These are phyloP conservation scores for Phycodurus eques DNA, from an alignment of 2,113 vertebrate genomes.

Conservation along the genomic window DNA sequence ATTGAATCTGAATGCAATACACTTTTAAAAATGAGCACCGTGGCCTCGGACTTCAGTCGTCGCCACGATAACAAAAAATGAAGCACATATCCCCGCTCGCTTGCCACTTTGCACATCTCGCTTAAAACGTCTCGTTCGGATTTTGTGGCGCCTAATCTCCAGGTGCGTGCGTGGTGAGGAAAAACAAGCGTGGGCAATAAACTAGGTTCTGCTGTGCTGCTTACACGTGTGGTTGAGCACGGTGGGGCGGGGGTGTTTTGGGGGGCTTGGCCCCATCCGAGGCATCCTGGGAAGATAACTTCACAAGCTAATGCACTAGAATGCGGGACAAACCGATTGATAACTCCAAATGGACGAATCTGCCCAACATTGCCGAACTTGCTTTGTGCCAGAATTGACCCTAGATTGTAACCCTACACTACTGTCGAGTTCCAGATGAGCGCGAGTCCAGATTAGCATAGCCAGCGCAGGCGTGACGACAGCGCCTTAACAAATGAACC, in stretches of 20 bases:
- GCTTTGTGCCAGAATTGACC: constrained; percentile 36
- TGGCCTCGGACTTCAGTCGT: constrained; percentile 52
- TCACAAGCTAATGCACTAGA: too few species aligned
- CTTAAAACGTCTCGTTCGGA: constrained; percentile 58
- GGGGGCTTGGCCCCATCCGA: too few species aligned
- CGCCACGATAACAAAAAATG: constrained; percentile 68
- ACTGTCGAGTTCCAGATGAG: neutral
- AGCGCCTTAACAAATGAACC: constrained; percentile 44
- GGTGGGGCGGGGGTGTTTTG: neutral
- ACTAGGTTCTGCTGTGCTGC: too few species aligned
- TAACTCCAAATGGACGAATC: too few species aligned
- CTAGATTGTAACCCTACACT: neutral
- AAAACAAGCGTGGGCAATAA: constrained; percentile 46
- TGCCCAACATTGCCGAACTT: constrained; percentile 26
- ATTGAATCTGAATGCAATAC: constrained; percentile 65
- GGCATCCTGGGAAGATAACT: too few species aligned
- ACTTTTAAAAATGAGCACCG: constrained; percentile 51
- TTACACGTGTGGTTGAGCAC: constrained; percentile 59
- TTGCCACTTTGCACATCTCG: constrained; percentile 60
- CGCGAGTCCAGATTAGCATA: neutral
- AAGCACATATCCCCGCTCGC: constrained; percentile 67
- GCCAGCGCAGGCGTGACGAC: neutral
- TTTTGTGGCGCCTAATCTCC: constrained; percentile 66
- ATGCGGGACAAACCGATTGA: too few species aligned
- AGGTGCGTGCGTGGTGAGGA: constrained; percentile 40